Base-by-base conservation (phyloP, 2,797 vertebrate species). In the Hemibagrus guttatus region DNA sequence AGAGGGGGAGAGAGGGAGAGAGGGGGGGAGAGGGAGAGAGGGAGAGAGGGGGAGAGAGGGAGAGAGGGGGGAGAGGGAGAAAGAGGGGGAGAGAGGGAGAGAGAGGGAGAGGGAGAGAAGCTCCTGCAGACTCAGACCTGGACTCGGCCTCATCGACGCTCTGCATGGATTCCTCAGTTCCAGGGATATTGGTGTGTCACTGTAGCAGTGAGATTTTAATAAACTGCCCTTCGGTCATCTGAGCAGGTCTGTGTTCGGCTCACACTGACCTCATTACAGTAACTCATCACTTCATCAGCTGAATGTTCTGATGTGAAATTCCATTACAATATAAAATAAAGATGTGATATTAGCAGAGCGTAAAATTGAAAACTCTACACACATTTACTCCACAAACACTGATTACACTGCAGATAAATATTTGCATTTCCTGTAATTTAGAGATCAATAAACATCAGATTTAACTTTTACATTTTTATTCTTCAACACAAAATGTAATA, bases 81-180 rank as follows among this genome's bases (percentile, higher is more conserved):
- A 4, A 39, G 35, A 39, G 35, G 4, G 35, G 4, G 35, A 39
- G 35, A 39, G 35, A 1, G 35, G 1, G 35, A 39, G 35, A 39
- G 35, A 39, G 35, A 39, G 35, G 4, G 35, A 39, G 35, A 4
- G 35, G 4, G 35, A 39, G 35, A 39, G 35, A 39, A 4, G 35
- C 35, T 39, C 35, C 35, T 39, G 35, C 4, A 39, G 35, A 39
- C 35, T 39, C 35, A 39, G 35, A 39, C 35, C 35, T 39, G 35
- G 35, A 39, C 35, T 39, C 35, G n/a, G 14, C 28, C 61, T 83
- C 85, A 93, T 93, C 58, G 90, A 94, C 54, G 56, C 79, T 54
- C 12, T 16, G 13, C 52, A 94, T 93, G 85, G 92, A 94, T 92
- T 92, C 82, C 85, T 87, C 87, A 89, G 93, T 92, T 92, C 93